Percentiles rank a stretch among this genome's conserved stretches.
phyloP scores from a whole-genome alignment of 2,888 invertebrate genomes.

The Eulithis prunata region DNA sequence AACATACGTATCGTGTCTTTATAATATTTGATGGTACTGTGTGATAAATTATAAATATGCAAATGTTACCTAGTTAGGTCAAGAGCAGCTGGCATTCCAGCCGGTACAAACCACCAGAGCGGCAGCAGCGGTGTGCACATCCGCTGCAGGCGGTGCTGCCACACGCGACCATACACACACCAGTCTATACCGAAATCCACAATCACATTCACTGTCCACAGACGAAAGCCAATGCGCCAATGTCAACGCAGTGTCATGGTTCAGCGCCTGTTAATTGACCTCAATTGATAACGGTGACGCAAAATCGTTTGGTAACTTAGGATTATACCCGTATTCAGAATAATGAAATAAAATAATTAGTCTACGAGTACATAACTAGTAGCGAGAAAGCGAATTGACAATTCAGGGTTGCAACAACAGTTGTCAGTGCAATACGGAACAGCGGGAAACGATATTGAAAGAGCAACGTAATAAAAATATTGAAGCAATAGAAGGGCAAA shows the following conservation, averaged over 20 bases:
- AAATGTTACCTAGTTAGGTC: conserved; percentile 78
- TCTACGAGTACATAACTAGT: conserved; percentile 52
- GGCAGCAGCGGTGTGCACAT: conserved; percentile 82
- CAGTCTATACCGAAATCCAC: conserved; percentile 51
- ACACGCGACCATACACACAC: conserved; percentile 59
- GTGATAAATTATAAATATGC: conserved; percentile 26
- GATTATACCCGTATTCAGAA: conserved; percentile 62
- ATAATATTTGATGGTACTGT: conserved; percentile 24
- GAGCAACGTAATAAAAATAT: conserved; percentile 70
- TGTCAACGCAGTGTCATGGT: conserved; percentile 78
- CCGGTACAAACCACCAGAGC: conserved; percentile 74
- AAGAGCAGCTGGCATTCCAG: conserved; percentile 84
- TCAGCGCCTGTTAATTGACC: conserved; percentile 68
- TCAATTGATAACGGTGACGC: conserved; percentile 72
- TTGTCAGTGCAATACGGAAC: conserved; percentile 43
- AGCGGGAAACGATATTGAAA: conserved; percentile 50
- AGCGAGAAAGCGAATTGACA: conserved; percentile 53
- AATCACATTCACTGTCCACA: conserved; percentile 71
- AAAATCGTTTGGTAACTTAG: conserved; percentile 65
- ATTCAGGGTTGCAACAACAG: conserved; percentile 48
- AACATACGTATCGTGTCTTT: background rate
- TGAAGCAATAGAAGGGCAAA: conserved; percentile 68
- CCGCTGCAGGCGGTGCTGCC: conserved; percentile 70
- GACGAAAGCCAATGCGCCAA: conserved; percentile 58
- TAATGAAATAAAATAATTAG: conserved; percentile 60